Base-by-base conservation (phyloP, 1,140 invertebrate species). In the Drosophila eugracilis region DNA sequence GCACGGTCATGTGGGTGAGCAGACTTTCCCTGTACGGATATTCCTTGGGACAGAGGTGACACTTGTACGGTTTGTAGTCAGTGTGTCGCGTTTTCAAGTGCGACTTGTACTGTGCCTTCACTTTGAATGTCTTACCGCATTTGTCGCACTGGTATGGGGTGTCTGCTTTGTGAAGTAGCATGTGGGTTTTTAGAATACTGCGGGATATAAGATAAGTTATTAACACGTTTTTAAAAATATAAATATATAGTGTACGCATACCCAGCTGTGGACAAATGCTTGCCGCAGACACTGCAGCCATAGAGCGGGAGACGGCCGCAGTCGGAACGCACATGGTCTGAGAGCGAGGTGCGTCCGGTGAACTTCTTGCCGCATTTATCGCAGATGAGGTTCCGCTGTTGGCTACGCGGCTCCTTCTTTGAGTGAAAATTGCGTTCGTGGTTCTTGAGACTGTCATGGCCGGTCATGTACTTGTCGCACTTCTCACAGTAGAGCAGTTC, bases 31-130 rank as follows among this genome's bases (percentile, higher is more conserved):
- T 85, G 66, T 93, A 92, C 6, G 92, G 92, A 90, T 93, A 93
- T 21, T 92, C 92, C 77, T 93, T 93, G 19, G 91, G 89, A 84
- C 94, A 94, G 1, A 93, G 84, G 71, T 91, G 88, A 89, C 95
- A 95, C 78, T 95, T 95, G 81, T 94, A 96, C 4, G 95, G 95
- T 74, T 95, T 94, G 72, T 94, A 94, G 39, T 93, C 93, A 5
- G 93, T 94, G 77, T 96, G 95, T 39, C 94, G 93, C 34, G 94
- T 92, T 72, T 94, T 91, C 17, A 91, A 92, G 78, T 96, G 95
- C 78, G 97, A 97, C 84, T 96, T 96, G 54, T 96, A 93, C 83
- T 95, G 93, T 3, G 91, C 91, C 65, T 92, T 92, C 60, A 92
- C 92, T 44, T 89, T 91, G 63, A 92, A 92, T 24, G 78, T 89